Base-by-base conservation (phyloP, 2,888 invertebrate species). In the Deilephila porcellus region DNA sequence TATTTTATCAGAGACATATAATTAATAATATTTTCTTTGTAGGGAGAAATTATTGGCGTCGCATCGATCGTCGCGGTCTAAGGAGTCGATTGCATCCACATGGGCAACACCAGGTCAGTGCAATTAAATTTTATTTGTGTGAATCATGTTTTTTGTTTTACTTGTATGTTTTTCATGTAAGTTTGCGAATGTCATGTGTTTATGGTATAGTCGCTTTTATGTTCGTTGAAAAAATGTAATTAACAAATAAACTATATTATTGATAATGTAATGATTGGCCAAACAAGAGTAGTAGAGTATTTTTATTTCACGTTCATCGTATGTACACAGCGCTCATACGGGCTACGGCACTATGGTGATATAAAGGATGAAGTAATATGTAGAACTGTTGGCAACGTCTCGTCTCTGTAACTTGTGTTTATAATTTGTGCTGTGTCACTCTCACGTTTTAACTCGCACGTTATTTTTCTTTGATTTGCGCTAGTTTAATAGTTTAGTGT, bases 361-460 rank as follows among this genome's bases (percentile, higher is more conserved):
- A 67, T 67, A 67, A 67, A 52, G 67, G 52, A 67, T 67, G 67
- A 52, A 67, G 67, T 67, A 67, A 67, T 25, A 52, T 25, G 45
- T 52, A 25, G 52, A 25, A 52, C 52, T 52, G 52, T 25, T 67
- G 14, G 64, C 52, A 45, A 52, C 17, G 14, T 25, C 67, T 52
- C 17, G 14, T 25, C 67, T 52, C 17, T 25, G 67, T 52, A 67
- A 67, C 52, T 37, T 52, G 67, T 25, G 67, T 60, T 62, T 8
- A 62, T 62, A 8, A 37, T 37, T 63, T 63, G 2, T 45, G 45
- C 45, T 67, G 63, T 63, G 52, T 29, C 52, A 52, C 52, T 37
- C 17, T 45, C 25, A 20, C 52, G 67, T 52, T 45, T 32, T n/a
- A n/a, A 17, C 67, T 52, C 20, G 25, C 20, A 11, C 25, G 67